Conservation (phyloP, 2,888 invertebrate genomes). For the Furcula furcula region DNA sequence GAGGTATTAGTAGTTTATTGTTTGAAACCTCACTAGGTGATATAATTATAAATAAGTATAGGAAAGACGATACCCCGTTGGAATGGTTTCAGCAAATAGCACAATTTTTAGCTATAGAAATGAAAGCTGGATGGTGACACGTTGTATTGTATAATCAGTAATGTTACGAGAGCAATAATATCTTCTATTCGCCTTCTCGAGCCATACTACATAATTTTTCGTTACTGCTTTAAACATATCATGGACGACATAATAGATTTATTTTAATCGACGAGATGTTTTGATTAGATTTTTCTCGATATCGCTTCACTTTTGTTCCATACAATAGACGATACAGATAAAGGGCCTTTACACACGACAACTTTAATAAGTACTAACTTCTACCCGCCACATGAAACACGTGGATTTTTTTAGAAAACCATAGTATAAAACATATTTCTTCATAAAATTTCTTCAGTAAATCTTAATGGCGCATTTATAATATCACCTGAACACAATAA, state of each 20-base stretch:
- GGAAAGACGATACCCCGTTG: constrained; percentile 49
- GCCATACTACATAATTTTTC: constrained; percentile 34
- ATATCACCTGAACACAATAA: too few species aligned
- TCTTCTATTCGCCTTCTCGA: constrained; percentile 28
- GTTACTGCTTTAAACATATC: constrained; percentile 52
- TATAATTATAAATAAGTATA: constrained; percentile 63
- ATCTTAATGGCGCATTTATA: too few species aligned
- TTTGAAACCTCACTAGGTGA: constrained; percentile 80
- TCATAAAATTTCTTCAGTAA: too few species aligned
- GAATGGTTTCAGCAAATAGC: constrained; percentile 65
- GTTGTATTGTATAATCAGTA: constrained; percentile 45
- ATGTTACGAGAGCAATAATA: constrained; percentile 53
- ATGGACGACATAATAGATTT: constrained; percentile 41
- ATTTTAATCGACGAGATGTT: constrained; percentile 24
- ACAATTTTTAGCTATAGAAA: constrained; percentile 73
- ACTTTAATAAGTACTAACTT: too few species aligned
- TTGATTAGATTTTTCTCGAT: constrained; percentile 39
- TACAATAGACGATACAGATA: constrained; percentile 26
- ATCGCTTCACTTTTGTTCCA: constrained; percentile 76
- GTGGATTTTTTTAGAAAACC: too few species aligned
- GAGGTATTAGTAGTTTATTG: constrained; percentile 66
- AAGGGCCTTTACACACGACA: too few species aligned
- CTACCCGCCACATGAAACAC: too few species aligned
- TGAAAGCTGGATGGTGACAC: constrained; percentile 43
- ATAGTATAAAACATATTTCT: too few species aligned